A percentile compares a stretch with the other conserved stretches of the same genome.
These are phyloP conservation scores for Turritopsis rubra DNA, from an alignment of 30 jellyfish, hydroid and myxozoan genomes.

Conservation along the genomic window DNA sequence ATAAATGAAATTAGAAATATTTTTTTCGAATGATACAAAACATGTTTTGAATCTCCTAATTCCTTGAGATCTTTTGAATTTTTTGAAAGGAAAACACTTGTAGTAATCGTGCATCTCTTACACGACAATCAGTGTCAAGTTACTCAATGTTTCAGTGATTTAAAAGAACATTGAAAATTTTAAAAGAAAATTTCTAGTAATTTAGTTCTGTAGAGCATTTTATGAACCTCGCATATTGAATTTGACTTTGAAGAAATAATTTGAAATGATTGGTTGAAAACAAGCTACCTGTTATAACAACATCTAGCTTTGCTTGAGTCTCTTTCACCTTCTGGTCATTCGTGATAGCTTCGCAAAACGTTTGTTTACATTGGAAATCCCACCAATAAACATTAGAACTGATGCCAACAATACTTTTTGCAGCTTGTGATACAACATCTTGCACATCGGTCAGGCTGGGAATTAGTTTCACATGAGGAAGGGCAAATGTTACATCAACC, in stretches of 20 bases:
- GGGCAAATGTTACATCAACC: conserved; percentile 41
- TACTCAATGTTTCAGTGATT: background rate
- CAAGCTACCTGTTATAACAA: conserved; percentile 30
- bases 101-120: too few relatives aligned
- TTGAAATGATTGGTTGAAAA: too few relatives aligned
- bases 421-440: conserved; percentile 39
- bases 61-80: too few relatives aligned
- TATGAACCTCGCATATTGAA: too few relatives aligned
- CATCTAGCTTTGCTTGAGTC: conserved; percentile 16
- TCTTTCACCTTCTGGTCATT: conserved; percentile 24
- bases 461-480: conserved; percentile 34
- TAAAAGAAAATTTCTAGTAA: too few relatives aligned
- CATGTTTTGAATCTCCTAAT: too few relatives aligned
- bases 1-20: background rate
- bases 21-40: too few relatives aligned
- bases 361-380: conserved; percentile 45
- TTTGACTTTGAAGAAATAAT: too few relatives aligned
- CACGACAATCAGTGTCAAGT: background rate
- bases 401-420: conserved; percentile 36
- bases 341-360: conserved; percentile 46
- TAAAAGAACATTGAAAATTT: too few relatives aligned
- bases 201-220: too few relatives aligned
- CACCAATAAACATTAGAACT: conserved; percentile 61
- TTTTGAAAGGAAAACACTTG: too few relatives aligned
- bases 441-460: conserved; percentile 59